Percentiles rank a stretch among this genome's conserved stretches.
These are phyloP conservation scores for Gorsachius magnificus DNA, from an alignment of 2,797 vertebrate species.

Conservation along the genomic window DNA sequence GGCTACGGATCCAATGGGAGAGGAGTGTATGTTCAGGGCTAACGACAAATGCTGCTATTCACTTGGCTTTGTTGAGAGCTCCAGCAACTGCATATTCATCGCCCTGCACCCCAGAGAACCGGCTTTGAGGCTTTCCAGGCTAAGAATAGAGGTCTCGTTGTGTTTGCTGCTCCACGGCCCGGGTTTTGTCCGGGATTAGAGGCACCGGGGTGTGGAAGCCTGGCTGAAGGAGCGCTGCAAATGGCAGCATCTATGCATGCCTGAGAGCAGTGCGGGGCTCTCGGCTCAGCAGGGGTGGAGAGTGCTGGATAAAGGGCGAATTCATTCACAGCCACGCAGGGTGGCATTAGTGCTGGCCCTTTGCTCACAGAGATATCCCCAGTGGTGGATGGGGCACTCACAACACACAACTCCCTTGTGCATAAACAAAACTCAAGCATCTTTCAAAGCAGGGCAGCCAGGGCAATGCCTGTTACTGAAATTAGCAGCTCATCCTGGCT, in stretches of 20 bases:
- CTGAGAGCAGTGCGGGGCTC: not conserved
- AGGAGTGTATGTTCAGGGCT: not conserved
- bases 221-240: not conserved
- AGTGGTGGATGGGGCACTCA: not conserved
- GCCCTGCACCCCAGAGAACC: not conserved
- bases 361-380: not conserved
- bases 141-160: slow-evolving; percentile 10
- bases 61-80: slow-evolving; percentile 15
- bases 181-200: not conserved
- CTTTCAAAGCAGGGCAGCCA: not conserved
- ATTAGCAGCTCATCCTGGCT: not conserved
- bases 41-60: not conserved
- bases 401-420: not conserved
- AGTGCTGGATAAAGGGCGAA: not conserved
- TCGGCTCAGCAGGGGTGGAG: not conserved
- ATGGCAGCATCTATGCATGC: not conserved
- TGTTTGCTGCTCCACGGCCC: not conserved
- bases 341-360: slow-evolving; percentile 33
- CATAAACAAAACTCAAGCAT: not conserved
- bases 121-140: not conserved
- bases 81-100: slow-evolving; percentile 5
- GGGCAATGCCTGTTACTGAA: not conserved
- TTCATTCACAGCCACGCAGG: slow-evolving; percentile 28
- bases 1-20: not conserved
- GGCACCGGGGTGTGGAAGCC: not conserved